Base-by-base conservation (phyloP, 2,797 vertebrate genomes). In the Leptodactylus fallax region DNA sequence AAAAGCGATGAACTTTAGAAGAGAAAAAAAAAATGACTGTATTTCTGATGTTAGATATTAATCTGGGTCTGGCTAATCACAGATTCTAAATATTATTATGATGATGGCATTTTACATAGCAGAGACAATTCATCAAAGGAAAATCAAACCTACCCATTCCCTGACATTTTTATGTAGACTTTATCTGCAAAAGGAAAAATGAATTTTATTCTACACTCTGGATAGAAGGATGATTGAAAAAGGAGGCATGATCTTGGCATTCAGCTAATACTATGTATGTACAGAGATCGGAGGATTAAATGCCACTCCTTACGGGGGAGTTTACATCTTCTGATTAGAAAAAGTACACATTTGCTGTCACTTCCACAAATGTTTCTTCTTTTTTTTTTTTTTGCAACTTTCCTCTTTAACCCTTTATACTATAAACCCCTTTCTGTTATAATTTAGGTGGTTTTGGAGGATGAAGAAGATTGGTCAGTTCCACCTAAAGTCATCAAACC, bases 81-180 rank as follows among this genome's bases (percentile, higher is more conserved):
- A 69, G 60, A 63, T 55, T 85, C 55, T 74, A 84, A 76, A 84
- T 76, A 84, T 74, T 84, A 56, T 74, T 84, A 84, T 21, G n/a
- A 25, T 19, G 25, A 27, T 84, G 82, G 45, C 82, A 84, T 84
- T 84, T 84, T 84, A 7, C 55, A 60, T 76, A 61, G 36, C 19
- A 74, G 82, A 60, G 21, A 60, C 72, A 61, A 84, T 58, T 61
- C 47, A 60, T 74, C 69, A 84, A 74, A 84, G 67, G n/a, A 12
- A 23, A 74, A 84, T 47, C 82, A 74, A 25, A 76, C 19, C 45
- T 49, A 51, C 45, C 71, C 69, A 47, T n/a, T 74, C 19, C 27
- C 67, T 74, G 71, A 74, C 71, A 74, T 49, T 74, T 49, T n/a
- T 74, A 74, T 51, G 71, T 49, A 72, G 36, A 47, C 69, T 76